Conservation (phyloP, 2,113 vertebrate species). For the Toxotes chatareus region DNA sequence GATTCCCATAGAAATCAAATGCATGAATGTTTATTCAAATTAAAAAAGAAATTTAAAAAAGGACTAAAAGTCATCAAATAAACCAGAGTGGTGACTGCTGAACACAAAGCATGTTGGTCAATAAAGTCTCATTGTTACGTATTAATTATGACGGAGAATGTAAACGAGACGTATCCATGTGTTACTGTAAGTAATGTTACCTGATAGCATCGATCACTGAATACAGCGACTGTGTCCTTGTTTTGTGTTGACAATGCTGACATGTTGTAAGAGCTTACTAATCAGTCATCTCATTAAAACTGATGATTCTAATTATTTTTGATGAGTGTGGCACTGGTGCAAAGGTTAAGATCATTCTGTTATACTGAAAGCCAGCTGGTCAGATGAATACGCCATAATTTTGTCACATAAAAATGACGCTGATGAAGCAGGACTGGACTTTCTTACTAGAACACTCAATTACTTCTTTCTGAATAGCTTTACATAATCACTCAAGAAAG, state of each 20-base stretch:
- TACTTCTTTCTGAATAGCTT: conserved; percentile 23
- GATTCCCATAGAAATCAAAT: not conserved
- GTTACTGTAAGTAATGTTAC: conserved; percentile 67
- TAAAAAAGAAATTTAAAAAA: not conserved
- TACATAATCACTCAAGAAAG: not conserved
- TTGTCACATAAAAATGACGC: conserved; percentile 38
- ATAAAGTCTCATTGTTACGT: conserved; percentile 58
- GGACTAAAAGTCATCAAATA: conserved; percentile 22
- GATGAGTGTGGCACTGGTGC: conserved; percentile 67
- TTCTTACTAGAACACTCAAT: conserved; percentile 11
- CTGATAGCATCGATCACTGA: conserved; percentile 70
- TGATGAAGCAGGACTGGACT: conserved; percentile 45
- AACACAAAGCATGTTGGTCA: conserved; percentile 47
- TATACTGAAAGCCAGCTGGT: conserved; percentile 23
- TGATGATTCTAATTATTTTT: conserved; percentile 77
- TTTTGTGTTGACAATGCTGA: conserved; percentile 52
- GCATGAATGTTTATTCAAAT: conserved; percentile 7
- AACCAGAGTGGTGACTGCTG: conserved; percentile 13
- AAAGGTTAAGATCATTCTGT: conserved; percentile 68
- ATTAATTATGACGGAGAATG: conserved; percentile 61
- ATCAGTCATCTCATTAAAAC: conserved; percentile 74
- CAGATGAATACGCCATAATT: conserved; percentile 41
- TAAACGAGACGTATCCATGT: conserved; percentile 61
- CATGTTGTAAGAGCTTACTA: conserved; percentile 55
- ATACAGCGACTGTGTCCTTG: conserved; percentile 39